phyloP scores from a whole-genome alignment of 1,140 invertebrate species.

The Drosophila equinoxialis region DNA sequence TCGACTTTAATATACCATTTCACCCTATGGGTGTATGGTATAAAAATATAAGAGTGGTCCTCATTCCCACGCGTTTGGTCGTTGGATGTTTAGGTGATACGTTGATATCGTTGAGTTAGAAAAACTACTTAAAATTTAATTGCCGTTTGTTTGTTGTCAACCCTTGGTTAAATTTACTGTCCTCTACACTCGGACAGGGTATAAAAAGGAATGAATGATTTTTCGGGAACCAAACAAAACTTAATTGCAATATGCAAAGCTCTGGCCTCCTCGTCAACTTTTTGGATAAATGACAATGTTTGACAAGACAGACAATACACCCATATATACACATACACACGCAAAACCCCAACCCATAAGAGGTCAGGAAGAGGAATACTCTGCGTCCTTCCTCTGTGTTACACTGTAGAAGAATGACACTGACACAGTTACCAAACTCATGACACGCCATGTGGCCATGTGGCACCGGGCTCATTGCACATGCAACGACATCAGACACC shows the following conservation, averaged over 20 bases:
- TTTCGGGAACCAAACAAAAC: slow-evolving; percentile 61
- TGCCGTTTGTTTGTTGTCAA: too few relatives aligned
- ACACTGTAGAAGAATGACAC: slow-evolving; percentile 55
- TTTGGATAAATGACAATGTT: slow-evolving; percentile 77
- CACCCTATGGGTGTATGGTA: too few relatives aligned
- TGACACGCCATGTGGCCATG: slow-evolving; percentile 12
- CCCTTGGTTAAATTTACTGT: too few relatives aligned
- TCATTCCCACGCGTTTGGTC: too few relatives aligned
- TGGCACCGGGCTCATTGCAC: slow-evolving; percentile 45
- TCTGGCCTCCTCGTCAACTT: slow-evolving; percentile 41
- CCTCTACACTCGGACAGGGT: too few relatives aligned
- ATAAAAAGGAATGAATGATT: slow-evolving; percentile 23
- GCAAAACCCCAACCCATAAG: background rate
- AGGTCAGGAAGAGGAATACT: slow-evolving; percentile 22
- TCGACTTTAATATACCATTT: too few relatives aligned
- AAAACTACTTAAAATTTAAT: too few relatives aligned
- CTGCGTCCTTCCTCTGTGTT: background rate
- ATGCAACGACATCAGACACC: slow-evolving; percentile 34
- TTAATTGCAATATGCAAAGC: slow-evolving; percentile 76
- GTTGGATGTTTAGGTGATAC: too few relatives aligned
- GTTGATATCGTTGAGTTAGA: too few relatives aligned
- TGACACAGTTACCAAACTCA: slow-evolving; percentile 59
- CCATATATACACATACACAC: background rate
- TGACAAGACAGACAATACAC: slow-evolving; percentile 74
- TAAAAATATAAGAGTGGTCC: too few relatives aligned